phyloP scores from a whole-genome alignment of 2,888 invertebrate genomes.

The Coecobrya sp. region DNA sequence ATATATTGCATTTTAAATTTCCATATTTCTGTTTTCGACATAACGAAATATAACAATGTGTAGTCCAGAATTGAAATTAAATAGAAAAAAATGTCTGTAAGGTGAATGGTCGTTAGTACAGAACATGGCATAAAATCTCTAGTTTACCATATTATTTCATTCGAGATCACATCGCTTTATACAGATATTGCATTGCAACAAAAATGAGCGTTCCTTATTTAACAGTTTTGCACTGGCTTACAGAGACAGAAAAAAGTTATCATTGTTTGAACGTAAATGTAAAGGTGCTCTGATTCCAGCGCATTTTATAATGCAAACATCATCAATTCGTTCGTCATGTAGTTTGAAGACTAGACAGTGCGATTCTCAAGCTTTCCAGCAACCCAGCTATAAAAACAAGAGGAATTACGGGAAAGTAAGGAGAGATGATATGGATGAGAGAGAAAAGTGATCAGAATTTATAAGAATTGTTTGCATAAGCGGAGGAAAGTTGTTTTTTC shows the following conservation, averaged over 20 bases:
- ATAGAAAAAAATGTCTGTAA: too few species aligned
- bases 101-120: too few species aligned
- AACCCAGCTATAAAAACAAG: conserved; percentile 22
- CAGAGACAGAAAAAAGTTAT: too few species aligned
- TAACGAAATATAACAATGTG: background rate
- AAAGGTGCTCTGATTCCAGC: background rate
- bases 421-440: conserved; percentile 42
- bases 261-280: too few species aligned
- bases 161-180: too few species aligned
- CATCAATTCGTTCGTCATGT: background rate
- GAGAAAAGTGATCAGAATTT: conserved; percentile 71
- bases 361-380: conserved; percentile 18
- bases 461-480: conserved; percentile 78
- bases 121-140: too few species aligned
- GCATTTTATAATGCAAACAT: background rate
- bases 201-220: too few species aligned
- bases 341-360: background rate
- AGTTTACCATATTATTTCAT: too few species aligned
- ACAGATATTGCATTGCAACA: too few species aligned
- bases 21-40: background rate
- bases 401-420: background rate
- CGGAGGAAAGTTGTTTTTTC: conserved; percentile 74
- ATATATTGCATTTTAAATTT: background rate
- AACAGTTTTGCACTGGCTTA: too few species aligned
- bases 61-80: background rate